These are phyloP conservation scores for Hyphantria cunea DNA, from an alignment of 1,140 invertebrate genomes.

Conservation along the genomic window DNA sequence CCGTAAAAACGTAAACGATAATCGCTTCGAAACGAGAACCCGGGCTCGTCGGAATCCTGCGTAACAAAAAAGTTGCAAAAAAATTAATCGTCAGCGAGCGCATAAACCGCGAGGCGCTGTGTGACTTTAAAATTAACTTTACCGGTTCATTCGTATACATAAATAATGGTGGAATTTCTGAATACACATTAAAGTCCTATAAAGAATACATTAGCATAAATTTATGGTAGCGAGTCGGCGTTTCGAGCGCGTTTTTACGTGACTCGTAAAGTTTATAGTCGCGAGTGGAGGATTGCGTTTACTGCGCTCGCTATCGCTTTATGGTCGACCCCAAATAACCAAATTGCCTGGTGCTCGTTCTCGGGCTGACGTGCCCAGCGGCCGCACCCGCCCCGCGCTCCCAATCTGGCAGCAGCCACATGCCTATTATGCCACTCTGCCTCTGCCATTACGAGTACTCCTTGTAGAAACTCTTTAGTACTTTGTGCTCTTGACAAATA, in stretches of 20 bases:
- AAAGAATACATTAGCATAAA: conserved; percentile 82
- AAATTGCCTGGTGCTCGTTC: conserved; percentile 68
- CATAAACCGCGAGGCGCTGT: conserved; percentile 63
- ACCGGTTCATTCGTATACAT: conserved; percentile 79
- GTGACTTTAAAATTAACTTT: conserved; percentile 80
- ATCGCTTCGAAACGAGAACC: conserved; percentile 55
- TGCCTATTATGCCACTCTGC: conserved; percentile 35
- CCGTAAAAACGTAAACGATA: conserved; percentile 49
- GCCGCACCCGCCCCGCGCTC: conserved; percentile 28
- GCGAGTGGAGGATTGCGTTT: conserved; percentile 80
- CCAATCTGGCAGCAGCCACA: conserved; percentile 21
- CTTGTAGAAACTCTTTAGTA: conserved; percentile 32
- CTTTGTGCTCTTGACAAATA: conserved; percentile 34
- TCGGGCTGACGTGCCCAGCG: conserved; percentile 46
- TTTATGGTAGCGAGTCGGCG: conserved; percentile 78
- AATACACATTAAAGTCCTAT: conserved; percentile 81
- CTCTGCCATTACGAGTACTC: conserved; percentile 42
- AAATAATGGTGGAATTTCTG: conserved; percentile 80
- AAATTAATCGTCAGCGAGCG: conserved; percentile 62
- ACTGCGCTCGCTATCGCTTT: conserved; percentile 76
- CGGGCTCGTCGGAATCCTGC: conserved; percentile 49
- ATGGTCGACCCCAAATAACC: conserved; percentile 78
- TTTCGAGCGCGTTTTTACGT: conserved; percentile 80
- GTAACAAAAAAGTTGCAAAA: no score
- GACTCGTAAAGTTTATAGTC: conserved; percentile 81